phyloP scores from a whole-genome alignment of 2,888 invertebrate species.

The Drosophila longiperda region DNA sequence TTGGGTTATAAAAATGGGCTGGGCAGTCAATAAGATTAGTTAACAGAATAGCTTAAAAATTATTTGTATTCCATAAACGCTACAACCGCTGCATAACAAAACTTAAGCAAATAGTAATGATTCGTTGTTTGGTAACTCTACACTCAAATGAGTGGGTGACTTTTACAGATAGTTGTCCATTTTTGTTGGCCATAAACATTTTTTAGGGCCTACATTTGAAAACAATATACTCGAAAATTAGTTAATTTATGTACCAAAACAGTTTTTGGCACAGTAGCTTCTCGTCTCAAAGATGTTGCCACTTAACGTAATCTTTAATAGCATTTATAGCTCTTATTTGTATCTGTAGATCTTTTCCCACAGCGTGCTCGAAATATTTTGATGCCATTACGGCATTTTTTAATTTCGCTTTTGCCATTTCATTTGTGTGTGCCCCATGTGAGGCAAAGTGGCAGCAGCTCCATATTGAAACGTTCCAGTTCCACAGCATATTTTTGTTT shows the following conservation, averaged over 20 bases:
- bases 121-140: not conserved
- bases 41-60: constrained; percentile 8
- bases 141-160: constrained; percentile 26
- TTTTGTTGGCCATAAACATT: constrained; percentile 34
- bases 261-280: constrained; percentile 40
- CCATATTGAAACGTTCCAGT: constrained; percentile 53
- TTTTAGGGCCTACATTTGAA: constrained; percentile 35
- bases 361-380: constrained; percentile 36
- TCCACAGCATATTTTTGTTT: constrained; percentile 58
- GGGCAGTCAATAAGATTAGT: constrained; percentile 37
- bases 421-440: constrained; percentile 51
- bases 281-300: constrained; percentile 27
- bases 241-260: constrained; percentile 28
- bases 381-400: constrained; percentile 52
- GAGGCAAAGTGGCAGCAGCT: constrained; percentile 26
- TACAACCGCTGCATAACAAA: constrained; percentile 31
- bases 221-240: constrained; percentile 39
- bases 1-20: constrained; percentile 64
- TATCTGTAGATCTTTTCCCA: constrained; percentile 59
- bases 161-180: constrained; percentile 18
- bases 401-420: constrained; percentile 61
- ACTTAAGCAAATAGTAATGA: constrained; percentile 4
- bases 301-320: constrained; percentile 31
- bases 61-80: not conserved
- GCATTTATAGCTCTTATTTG: constrained; percentile 33